A percentile compares a stretch with the other conserved stretches of the same genome.
Evolutionary conservation across 2,113 vertebrate species (phyloP).

Genomic region (Larimichthys polyactis): DNA sequence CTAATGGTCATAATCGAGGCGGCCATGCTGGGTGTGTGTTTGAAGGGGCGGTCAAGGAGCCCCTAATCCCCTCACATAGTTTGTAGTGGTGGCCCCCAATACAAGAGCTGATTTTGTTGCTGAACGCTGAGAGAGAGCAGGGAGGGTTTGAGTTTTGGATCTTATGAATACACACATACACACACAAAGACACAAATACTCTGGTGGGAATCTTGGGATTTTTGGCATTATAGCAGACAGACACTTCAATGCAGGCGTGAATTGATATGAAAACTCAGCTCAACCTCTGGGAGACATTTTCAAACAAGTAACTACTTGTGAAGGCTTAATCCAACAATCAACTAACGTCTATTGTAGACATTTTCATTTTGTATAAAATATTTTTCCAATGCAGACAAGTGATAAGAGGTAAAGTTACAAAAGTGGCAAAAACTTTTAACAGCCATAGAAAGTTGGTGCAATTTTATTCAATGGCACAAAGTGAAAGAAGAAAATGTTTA

Average conservation of each 20-base stretch:
- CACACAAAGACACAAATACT: conserved; percentile 59
- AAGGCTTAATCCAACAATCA: conserved; percentile 2
- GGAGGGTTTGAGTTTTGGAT: conserved; percentile 58
- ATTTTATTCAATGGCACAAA: too few relatives aligned
- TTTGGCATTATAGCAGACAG: conserved; percentile 20
- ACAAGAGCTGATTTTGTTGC: conserved; percentile 78
- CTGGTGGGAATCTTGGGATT: conserved; percentile 56
- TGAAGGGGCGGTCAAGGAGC: conserved; percentile 82
- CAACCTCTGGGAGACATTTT: conserved; percentile 21
- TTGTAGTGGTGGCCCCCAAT: conserved; percentile 79
- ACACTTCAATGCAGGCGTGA: conserved; percentile 43
- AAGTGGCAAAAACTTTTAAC: neutral
- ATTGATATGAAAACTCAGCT: conserved; percentile 48
- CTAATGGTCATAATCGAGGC: conserved; percentile 86
- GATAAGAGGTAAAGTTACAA: neutral
- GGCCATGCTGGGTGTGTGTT: conserved; percentile 83
- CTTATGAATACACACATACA: conserved; percentile 62
- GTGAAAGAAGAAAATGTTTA: too few relatives aligned
- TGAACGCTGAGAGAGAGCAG: conserved; percentile 48
- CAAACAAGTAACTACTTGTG: conserved; percentile 14
- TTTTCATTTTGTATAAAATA: conserved; percentile 5
- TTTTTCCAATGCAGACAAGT: neutral
- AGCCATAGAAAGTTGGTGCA: neutral
- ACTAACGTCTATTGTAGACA: neutral
- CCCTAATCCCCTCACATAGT: conserved; percentile 85